Conservation (phyloP, 2,113 vertebrate species). For the Mesitornis unicolor region DNA sequence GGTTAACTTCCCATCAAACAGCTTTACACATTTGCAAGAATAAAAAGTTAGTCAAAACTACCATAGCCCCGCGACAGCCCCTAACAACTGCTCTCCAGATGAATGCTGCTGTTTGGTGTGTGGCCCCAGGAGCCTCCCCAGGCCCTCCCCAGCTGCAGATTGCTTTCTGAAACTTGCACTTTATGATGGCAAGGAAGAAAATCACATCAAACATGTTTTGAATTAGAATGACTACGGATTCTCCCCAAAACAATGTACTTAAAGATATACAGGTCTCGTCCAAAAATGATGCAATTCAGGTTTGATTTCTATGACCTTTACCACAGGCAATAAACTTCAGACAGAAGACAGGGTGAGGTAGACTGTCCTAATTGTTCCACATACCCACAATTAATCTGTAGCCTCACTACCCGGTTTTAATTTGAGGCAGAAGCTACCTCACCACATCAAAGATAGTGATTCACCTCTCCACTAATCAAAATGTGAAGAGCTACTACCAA, state of each 20-base stretch:
- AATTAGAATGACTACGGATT: background rate
- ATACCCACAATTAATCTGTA: conserved; percentile 50
- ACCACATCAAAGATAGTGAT: conserved; percentile 48
- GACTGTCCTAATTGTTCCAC: conserved; percentile 31
- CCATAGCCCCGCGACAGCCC: background rate
- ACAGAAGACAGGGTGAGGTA: background rate
- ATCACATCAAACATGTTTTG: background rate
- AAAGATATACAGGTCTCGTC: background rate
- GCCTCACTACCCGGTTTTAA: conserved; percentile 35
- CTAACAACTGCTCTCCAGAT: conserved; percentile 42
- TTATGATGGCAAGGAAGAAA: background rate
- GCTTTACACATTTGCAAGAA: background rate
- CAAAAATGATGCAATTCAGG: background rate
- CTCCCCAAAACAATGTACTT: background rate
- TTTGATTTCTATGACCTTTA: conserved; percentile 44
- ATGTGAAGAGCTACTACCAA: conserved; percentile 50
- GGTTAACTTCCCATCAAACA: background rate
- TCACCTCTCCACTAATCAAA: conserved; percentile 59
- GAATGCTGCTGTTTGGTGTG: background rate
- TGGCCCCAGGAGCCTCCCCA: background rate
- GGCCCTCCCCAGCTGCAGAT: background rate
- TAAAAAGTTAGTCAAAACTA: background rate
- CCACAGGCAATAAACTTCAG: conserved; percentile 30
- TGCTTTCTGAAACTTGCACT: background rate
- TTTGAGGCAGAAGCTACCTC: conserved; percentile 15